Base-by-base conservation (phyloP, 2,888 invertebrate genomes). In the Parascotia fuliginaria region DNA sequence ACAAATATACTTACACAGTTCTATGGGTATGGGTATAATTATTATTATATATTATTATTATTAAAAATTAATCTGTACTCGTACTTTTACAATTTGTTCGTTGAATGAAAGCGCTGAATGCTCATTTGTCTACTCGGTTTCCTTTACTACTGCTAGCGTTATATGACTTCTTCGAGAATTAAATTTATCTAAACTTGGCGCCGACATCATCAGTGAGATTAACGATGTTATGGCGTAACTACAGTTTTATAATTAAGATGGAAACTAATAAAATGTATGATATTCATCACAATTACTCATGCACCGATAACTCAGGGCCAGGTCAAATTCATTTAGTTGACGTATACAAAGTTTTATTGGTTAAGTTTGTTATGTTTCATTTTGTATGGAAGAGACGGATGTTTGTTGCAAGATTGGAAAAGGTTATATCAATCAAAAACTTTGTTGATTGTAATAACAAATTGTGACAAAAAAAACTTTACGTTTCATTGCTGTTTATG, bases 301-400 rank as follows among this genome's bases (percentile, higher is more conserved):
- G 58, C 42, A 38, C 13, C 40, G 33, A 27, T 45, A 34, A 31
- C 28, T 42, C 5, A 19, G 40, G 29, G 34, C 13, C 14, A 22
- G 40, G 36, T 12, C 46, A 12, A 39, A 58, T 59, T 12, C 14
- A 9, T 9, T 5, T 46, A 42, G 34, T 49, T 43, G 34, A 0
- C 24, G 29, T 7, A 31, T 16, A 42, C 5, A 4, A 55, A 52
- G 9, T 52, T 60, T 60, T 48, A 64, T 42, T 51, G 38, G 38
- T 14, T 31, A 62, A 60, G 38, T 62, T 62, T 19, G 34, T 40
- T 52, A 49, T 42, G 11, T 15, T 40, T 19, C 11, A 29, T 28
- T 24, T 34, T 40, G 13, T 47, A 33, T 14, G 34, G 19, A 11
- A 13, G 1, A 29, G 19, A 37, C 29, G 13, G 36, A 4, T 29